These are phyloP conservation scores for Sminthurinus signatus DNA, from an alignment of 1,140 invertebrate species.

Conservation along the genomic window DNA sequence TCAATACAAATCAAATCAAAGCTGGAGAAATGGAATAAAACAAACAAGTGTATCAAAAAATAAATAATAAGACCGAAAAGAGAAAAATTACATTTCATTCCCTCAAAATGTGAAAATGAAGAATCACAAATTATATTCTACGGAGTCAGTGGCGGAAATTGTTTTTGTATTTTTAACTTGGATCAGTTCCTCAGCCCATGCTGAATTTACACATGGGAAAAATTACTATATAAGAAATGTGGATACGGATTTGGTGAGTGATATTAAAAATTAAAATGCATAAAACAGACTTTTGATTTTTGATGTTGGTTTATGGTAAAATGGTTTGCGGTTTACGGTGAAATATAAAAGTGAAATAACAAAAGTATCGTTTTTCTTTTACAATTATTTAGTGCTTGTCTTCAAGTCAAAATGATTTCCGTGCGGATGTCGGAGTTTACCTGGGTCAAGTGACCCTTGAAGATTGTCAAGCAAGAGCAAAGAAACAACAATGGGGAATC, in stretches of 20 bases:
- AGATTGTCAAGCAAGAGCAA: neutral
- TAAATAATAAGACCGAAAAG: too few relatives aligned
- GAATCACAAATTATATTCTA: neutral
- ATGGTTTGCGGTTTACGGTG: too few relatives aligned
- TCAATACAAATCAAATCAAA: too few relatives aligned
- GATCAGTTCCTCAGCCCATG: neutral
- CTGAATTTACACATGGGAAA: neutral
- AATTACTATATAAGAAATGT: neutral
- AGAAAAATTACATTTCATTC: too few relatives aligned
- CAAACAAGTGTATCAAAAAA: too few relatives aligned
- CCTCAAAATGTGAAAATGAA: conserved; percentile 7
- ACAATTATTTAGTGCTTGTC: neutral
- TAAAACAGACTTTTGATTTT: neutral
- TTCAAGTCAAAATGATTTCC: conserved; percentile 1
- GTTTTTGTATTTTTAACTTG: neutral
- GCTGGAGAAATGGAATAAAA: too few relatives aligned
- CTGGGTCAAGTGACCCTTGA: conserved; percentile 10
- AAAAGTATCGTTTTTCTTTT: neutral
- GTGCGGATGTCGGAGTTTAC: conserved; percentile 8
- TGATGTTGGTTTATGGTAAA: neutral
- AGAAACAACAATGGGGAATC: conserved; percentile 2
- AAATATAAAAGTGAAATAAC: too few relatives aligned
- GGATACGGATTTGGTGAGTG: conserved; percentile 1
- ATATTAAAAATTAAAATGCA: neutral
- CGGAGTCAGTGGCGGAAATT: too few relatives aligned